Evolutionary conservation across 2,888 invertebrate species (phyloP).

Genomic region (Mactromeris polynyma): DNA sequence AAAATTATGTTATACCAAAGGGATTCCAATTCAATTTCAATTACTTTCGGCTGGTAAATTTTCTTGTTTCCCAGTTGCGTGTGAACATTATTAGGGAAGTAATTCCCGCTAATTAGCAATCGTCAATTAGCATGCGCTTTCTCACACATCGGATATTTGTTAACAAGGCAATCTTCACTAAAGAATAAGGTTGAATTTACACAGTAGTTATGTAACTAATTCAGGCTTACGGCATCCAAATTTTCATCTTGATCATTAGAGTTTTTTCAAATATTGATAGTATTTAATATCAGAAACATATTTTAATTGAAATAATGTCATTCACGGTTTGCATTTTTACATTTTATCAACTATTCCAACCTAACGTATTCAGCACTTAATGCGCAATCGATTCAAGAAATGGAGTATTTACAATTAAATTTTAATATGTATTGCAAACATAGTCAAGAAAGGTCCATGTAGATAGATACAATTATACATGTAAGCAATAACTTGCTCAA

Average conservation of each 20-base stretch:
- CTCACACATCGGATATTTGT: neutral
- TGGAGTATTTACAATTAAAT: too few species aligned
- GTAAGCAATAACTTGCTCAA: too few species aligned
- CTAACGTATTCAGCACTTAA: too few species aligned
- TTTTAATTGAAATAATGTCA: too few species aligned
- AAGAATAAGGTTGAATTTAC: neutral
- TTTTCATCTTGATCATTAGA: neutral
- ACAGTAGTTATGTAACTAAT: neutral
- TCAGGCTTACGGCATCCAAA: neutral
- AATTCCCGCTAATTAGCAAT: neutral
- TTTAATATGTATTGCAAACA: too few species aligned
- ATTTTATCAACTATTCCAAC: too few species aligned
- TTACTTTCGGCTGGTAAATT: neutral
- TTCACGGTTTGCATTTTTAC: too few species aligned
- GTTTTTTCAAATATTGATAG: neutral
- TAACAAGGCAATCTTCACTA: too few species aligned
- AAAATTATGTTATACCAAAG: neutral
- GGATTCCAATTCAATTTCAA: neutral
- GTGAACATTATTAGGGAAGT: neutral
- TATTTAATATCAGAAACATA: too few species aligned
- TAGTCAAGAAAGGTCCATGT: too few species aligned
- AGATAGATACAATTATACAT: too few species aligned
- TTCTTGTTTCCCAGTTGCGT: neutral
- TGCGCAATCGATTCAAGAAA: too few species aligned
- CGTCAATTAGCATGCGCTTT: neutral